These are phyloP conservation scores for Pachyrhynchus sulphureomaculatus DNA, from an alignment of 1,140 invertebrate genomes.

Conservation along the genomic window DNA sequence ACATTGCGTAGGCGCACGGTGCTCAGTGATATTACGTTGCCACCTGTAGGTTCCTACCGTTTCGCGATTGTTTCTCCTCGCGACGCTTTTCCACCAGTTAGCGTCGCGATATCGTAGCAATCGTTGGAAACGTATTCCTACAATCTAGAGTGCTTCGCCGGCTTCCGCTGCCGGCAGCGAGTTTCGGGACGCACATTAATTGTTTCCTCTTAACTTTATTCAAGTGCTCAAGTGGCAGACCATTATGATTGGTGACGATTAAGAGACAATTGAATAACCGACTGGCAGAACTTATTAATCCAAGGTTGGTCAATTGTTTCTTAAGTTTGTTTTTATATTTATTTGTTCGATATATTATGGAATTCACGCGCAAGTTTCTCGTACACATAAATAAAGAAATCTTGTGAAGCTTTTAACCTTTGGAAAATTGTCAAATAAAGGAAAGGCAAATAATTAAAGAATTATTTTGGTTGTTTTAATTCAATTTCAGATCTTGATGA, in stretches of 20 bases:
- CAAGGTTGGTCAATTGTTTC: constrained; percentile 5
- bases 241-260: constrained; percentile 14
- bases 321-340: neutral
- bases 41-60: constrained; percentile 21
- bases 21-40: constrained; percentile 1
- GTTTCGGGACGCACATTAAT: neutral
- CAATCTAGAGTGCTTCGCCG: constrained; percentile 15
- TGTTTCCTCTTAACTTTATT: too few species aligned
- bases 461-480: too few species aligned
- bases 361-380: too few species aligned
- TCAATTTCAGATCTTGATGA: too few species aligned
- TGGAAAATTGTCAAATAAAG: too few species aligned
- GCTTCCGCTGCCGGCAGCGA: constrained; percentile 21
- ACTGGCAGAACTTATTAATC: neutral
- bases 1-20: constrained; percentile 9
- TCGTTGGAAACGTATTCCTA: constrained; percentile 13
- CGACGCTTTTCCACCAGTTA: constrained; percentile 18
- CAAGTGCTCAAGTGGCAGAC: neutral
- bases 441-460: too few species aligned
- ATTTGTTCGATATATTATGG: neutral
- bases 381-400: too few species aligned
- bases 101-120: constrained; percentile 24
- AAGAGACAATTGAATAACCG: constrained; percentile 5
- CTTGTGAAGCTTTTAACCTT: too few species aligned
- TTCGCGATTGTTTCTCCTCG: constrained; percentile 10